Evolutionary conservation across 2,888 invertebrate genomes (phyloP).

Genomic region (Nephrocerus scutellatus): DNA sequence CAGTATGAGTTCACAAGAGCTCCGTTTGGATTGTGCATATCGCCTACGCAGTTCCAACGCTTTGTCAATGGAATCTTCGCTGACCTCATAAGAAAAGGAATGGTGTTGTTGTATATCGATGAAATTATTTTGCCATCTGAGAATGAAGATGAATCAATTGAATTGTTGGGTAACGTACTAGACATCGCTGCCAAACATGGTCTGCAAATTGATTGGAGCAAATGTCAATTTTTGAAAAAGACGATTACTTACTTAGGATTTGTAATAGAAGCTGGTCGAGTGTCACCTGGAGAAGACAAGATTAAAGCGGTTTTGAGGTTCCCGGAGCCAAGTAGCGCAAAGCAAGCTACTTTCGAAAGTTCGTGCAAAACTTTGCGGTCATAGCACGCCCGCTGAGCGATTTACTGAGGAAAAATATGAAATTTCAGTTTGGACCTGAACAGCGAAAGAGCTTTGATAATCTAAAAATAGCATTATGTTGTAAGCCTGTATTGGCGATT

Average conservation of each 20-base stretch:
- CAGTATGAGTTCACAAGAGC: slow-evolving; percentile 26
- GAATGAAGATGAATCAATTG: slow-evolving; percentile 4
- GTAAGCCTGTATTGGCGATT: slow-evolving; percentile 12
- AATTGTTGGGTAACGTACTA: neutral
- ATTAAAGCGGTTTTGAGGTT: slow-evolving; percentile 23
- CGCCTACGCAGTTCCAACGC: slow-evolving; percentile 25
- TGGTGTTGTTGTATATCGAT: slow-evolving; percentile 24
- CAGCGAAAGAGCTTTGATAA: slow-evolving; percentile 21
- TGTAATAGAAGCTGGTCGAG: slow-evolving; percentile 1
- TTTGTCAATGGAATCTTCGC: slow-evolving; percentile 17
- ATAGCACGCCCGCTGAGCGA: slow-evolving; percentile 21
- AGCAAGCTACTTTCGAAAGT: slow-evolving; percentile 25
- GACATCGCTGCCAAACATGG: slow-evolving; percentile 1
- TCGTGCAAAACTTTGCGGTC: slow-evolving; percentile 20
- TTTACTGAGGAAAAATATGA: no score
- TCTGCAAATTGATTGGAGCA: slow-evolving; percentile 3
- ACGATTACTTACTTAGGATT: slow-evolving; percentile 2
- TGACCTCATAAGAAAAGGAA: neutral
- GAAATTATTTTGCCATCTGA: slow-evolving; percentile 22
- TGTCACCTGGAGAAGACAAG: slow-evolving; percentile 23
- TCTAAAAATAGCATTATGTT: slow-evolving; percentile 11
- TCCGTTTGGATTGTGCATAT: slow-evolving; percentile 38
- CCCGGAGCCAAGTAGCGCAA: slow-evolving; percentile 23
- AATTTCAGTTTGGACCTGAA: slow-evolving; percentile 17
- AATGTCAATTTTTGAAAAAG: neutral